A percentile compares a stretch with the other conserved stretches of the same genome.
Conservation (phyloP, 2,888 invertebrate species). For the Argynnis bischoffii region DNA sequence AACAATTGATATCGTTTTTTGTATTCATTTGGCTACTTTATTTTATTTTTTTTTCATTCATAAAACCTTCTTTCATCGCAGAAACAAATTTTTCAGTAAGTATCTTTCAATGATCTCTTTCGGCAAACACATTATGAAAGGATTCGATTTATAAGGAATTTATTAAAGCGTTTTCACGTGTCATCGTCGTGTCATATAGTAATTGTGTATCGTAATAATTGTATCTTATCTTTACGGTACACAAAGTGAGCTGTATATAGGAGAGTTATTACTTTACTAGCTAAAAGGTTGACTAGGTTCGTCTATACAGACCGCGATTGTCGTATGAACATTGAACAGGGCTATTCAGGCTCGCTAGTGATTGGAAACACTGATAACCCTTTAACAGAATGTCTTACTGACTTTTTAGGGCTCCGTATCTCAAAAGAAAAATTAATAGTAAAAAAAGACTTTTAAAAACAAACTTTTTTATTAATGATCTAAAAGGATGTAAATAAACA, state of each 20-base stretch:
- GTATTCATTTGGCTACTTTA: conserved; percentile 52
- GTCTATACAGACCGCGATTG: conserved; percentile 58
- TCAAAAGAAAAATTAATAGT: conserved; percentile 37
- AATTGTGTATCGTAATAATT: conserved; percentile 5
- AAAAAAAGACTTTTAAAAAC: conserved; percentile 25
- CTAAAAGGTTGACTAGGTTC: conserved; percentile 46
- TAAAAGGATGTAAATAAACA: too few species aligned
- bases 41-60: conserved; percentile 52
- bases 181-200: neutral
- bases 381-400: conserved; percentile 50
- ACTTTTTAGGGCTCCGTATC: conserved; percentile 44
- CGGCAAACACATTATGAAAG: conserved; percentile 18
- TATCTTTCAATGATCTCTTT: conserved; percentile 21
- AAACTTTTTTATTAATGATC: conserved; percentile 1
- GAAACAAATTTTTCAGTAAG: conserved; percentile 45
- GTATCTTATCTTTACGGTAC: conserved; percentile 7
- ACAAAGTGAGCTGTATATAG: conserved; percentile 8
- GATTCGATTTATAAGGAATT: conserved; percentile 13
- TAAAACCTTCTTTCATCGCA: conserved; percentile 44
- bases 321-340: conserved; percentile 52
- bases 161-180: neutral
- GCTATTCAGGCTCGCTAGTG: conserved; percentile 54
- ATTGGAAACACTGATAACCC: conserved; percentile 62
- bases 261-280: conserved; percentile 20
- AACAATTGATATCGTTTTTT: conserved; percentile 42